These are phyloP conservation scores for Intellagama lesueurii DNA, from an alignment of 2,797 vertebrate genomes.

Conservation along the genomic window DNA sequence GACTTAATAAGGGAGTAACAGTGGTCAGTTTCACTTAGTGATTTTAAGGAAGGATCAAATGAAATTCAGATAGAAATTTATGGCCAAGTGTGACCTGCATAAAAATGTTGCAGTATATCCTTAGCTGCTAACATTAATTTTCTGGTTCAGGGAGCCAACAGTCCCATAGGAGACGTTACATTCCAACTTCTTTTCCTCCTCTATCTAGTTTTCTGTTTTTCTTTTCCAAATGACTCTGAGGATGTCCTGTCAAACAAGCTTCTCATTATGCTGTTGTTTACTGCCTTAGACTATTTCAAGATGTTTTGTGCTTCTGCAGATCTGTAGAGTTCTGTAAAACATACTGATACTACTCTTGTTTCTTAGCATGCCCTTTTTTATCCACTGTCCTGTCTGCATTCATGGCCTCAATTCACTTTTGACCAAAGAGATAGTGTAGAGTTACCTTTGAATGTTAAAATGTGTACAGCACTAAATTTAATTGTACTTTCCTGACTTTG, in stretches of 20 bases:
- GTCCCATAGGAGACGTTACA: neutral
- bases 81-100: neutral
- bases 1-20: neutral
- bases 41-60: neutral
- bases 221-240: neutral
- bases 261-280: neutral
- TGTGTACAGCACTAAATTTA: slow-evolving; percentile 37
- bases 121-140: neutral
- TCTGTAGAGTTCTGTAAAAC: too few species aligned
- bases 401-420: neutral
- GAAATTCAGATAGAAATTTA: neutral
- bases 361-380: neutral
- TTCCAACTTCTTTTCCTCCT: neutral
- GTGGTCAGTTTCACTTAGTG: neutral
- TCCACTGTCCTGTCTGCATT: neutral
- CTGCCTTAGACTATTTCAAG: neutral
- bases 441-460: slow-evolving; percentile 16
- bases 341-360: neutral
- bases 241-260: neutral
- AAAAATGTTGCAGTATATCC: neutral
- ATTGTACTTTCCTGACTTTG: slow-evolving; percentile 61
- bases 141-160: neutral
- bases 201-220: neutral
- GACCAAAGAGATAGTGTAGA: neutral
- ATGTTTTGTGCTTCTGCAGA: neutral